Base-by-base conservation (phyloP, 2,888 invertebrate species). In the Sussaba pulchella region DNA sequence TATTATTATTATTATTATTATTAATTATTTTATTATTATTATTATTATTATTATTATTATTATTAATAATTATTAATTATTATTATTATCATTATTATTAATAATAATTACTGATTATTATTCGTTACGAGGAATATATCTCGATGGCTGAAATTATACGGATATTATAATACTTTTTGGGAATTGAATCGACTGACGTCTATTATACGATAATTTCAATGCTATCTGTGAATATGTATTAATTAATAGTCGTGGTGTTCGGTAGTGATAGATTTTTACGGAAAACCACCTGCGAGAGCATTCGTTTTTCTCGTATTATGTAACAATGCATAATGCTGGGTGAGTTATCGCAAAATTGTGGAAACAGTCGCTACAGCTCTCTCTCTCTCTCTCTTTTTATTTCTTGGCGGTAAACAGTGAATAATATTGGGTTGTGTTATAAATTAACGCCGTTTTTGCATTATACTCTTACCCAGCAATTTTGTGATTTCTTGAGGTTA, bases 61-160 rank as follows among this genome's bases (percentile, higher is more conserved):
- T 52, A 81, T 67, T 75, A 64, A 70, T 47, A 14, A 54, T 50
- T 41, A 54, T 14, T 54, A 81, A 81, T 77, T 63, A 21, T 71
- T 70, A 70, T 54, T 31, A 47, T 24, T 47, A 47, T 14, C 31
- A 31, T 54, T 21, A 43, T 31, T 14, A 39, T 5, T 41, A 72
- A 12, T n/a, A 21, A 81, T 67, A 50, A 71, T 69, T n/a, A n/a
- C n/a, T n/a, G n/a, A n/a, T n/a, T n/a, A n/a, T n/a, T n/a, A 10
- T 24, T 54, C 14, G 54, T 54, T 36, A 52, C 14, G 6, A 57
- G 69, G 12, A 21, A 24, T 61, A 54, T 43, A 54, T 81, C 77
- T 73, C 77, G 77, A 77, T 69, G 50, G 70, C 50, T 39, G 54
- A 71, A 67, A 80, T 57, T 69, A 64, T 74, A 73, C 39, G 57